phyloP scores from a whole-genome alignment of 2,888 invertebrate genomes.

The Scaptomyza cyrtandrae region DNA sequence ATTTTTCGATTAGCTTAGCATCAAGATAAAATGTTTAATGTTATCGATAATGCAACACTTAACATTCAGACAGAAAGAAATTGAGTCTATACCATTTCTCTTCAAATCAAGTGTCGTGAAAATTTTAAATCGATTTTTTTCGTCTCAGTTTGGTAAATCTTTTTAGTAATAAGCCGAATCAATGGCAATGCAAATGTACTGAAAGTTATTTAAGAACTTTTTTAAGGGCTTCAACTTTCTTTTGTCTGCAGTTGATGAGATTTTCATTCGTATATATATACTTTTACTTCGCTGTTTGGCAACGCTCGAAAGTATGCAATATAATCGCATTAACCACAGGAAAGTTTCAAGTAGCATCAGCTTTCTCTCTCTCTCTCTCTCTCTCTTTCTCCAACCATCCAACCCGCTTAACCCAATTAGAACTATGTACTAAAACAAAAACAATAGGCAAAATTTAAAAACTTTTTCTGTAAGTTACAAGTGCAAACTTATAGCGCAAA shows the following conservation, averaged over 20 bases:
- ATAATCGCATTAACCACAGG: constrained; percentile 67
- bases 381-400: not conserved
- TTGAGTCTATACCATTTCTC: too few species aligned
- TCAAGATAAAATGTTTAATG: too few species aligned
- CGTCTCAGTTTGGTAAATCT: constrained; percentile 4
- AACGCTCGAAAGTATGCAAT: constrained; percentile 68
- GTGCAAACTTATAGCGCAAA: not conserved
- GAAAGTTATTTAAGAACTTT: constrained; percentile 55
- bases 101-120: constrained; percentile 23
- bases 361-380: not conserved
- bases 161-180: constrained; percentile 14
- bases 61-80: too few species aligned
- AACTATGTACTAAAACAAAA: constrained; percentile 20
- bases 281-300: constrained; percentile 24
- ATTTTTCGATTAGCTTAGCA: too few species aligned
- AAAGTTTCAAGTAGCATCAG: constrained; percentile 43
- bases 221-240: constrained; percentile 44
- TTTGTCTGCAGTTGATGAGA: constrained; percentile 35
- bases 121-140: constrained; percentile 17
- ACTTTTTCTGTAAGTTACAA: constrained; percentile 32
- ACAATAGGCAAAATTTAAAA: constrained; percentile 18
- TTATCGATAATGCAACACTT: not conserved
- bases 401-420: constrained; percentile 21
- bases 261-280: constrained; percentile 7
- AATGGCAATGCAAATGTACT: constrained; percentile 52